These are phyloP conservation scores for Syngnathus scovelli DNA, from an alignment of 2,113 vertebrate genomes.

Conservation along the genomic window DNA sequence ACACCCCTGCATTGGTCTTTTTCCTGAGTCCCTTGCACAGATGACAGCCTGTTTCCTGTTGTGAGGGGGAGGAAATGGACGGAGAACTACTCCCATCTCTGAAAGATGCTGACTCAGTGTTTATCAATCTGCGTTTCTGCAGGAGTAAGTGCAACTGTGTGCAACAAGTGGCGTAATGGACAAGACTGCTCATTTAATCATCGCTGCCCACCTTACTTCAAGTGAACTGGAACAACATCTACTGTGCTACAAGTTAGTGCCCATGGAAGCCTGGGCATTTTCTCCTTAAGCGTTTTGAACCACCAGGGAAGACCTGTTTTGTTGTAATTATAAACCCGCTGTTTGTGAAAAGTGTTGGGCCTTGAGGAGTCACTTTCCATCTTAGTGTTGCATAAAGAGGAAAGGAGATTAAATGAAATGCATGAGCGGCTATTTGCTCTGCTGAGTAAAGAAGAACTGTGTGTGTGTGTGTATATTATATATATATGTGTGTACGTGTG, in stretches of 20 bases:
- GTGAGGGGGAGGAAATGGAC: constrained; percentile 44
- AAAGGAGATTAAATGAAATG: constrained; percentile 31
- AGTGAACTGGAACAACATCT: constrained; percentile 29
- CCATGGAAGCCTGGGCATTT: constrained; percentile 3
- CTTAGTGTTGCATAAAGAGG: constrained; percentile 24
- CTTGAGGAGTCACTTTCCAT: constrained; percentile 38
- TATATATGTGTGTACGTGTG: too few species aligned
- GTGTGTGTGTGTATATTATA: too few species aligned
- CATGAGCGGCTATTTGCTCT: constrained; percentile 24
- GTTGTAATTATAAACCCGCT: constrained; percentile 43
- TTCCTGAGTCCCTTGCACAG: constrained; percentile 25
- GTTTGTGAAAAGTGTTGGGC: constrained; percentile 38
- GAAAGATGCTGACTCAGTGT: constrained; percentile 56
- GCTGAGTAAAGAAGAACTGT: constrained; percentile 12
- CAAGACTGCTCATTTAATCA: constrained; percentile 39
- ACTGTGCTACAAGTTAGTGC: constrained; percentile 4
- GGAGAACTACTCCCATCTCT: constrained; percentile 29
- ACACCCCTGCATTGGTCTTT: background rate
- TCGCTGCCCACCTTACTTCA: constrained; percentile 30
- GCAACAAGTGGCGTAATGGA: constrained; percentile 50
- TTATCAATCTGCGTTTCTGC: constrained; percentile 61
- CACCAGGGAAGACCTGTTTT: constrained; percentile 23
- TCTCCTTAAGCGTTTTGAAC: constrained; percentile 26
- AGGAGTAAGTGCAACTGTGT: constrained; percentile 50
- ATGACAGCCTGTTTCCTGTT: constrained; percentile 57